Evolutionary conservation across 1,140 invertebrate species (phyloP).

Genomic region (Triops longicaudatus): DNA sequence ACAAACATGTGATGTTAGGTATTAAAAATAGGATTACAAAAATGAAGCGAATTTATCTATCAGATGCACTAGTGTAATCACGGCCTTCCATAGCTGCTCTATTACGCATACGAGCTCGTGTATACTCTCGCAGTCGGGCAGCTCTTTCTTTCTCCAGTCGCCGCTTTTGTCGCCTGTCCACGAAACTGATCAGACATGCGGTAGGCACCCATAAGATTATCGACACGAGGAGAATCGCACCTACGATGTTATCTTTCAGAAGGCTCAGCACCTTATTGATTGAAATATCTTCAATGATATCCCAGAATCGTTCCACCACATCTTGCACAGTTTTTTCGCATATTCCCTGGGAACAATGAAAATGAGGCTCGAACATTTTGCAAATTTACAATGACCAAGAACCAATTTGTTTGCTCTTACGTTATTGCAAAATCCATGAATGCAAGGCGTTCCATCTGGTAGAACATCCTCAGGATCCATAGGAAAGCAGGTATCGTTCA

Average conservation of each 20-base stretch:
- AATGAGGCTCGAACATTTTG: too few species aligned
- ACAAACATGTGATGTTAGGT: neutral
- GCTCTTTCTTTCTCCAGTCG: neutral
- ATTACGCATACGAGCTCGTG: neutral
- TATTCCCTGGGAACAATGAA: slow-evolving; percentile 54
- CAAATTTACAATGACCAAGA: too few species aligned
- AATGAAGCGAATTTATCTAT: neutral
- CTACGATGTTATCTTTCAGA: slow-evolving; percentile 78
- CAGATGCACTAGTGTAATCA: neutral
- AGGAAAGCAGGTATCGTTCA: slow-evolving; percentile 84
- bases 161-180: slow-evolving; percentile 31
- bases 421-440: slow-evolving; percentile 91
- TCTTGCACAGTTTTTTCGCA: slow-evolving; percentile 92
- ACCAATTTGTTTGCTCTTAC: slow-evolving; percentile 42
- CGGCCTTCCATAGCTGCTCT: neutral
- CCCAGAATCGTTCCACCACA: slow-evolving; percentile 90
- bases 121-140: neutral
- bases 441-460: slow-evolving; percentile 87
- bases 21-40: neutral
- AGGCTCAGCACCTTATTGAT: slow-evolving; percentile 84
- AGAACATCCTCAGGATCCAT: slow-evolving; percentile 77
- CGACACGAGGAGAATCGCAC: slow-evolving; percentile 77
- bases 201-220: slow-evolving; percentile 83
- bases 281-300: slow-evolving; percentile 92
- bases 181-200: slow-evolving; percentile 41